A percentile compares a stretch with the other conserved stretches of the same genome.
Evolutionary conservation across 2,797 vertebrate genomes (phyloP).

Genomic region (Coregonus ussuriensis): DNA sequence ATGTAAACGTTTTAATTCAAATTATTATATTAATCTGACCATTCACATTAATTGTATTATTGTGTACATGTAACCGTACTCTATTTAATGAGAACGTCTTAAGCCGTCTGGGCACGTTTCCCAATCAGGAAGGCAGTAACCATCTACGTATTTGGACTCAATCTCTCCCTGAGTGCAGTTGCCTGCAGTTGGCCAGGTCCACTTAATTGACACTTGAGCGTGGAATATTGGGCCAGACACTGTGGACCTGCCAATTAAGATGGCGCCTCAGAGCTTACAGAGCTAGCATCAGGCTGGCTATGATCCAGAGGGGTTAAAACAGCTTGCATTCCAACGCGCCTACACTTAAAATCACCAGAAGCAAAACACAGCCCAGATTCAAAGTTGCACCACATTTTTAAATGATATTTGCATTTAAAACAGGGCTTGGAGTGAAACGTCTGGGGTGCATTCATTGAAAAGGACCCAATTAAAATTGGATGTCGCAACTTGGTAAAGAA

Average conservation of each 20-base stretch:
- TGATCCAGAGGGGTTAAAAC: constrained; percentile 16
- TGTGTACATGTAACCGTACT: too few relatives aligned
- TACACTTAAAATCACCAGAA: constrained; percentile 31
- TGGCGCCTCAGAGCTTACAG: constrained; percentile 20
- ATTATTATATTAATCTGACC: constrained; percentile 3
- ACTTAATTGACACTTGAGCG: constrained; percentile 46
- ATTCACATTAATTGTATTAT: too few relatives aligned
- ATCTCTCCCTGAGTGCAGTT: constrained; percentile 12
- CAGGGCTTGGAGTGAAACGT: neutral
- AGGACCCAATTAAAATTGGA: neutral
- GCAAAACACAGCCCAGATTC: constrained; percentile 34
- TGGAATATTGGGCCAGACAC: constrained; percentile 26
- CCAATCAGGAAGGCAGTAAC: neutral
- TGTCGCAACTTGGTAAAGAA: too few relatives aligned
- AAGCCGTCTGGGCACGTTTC: neutral
- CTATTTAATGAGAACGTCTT: neutral
- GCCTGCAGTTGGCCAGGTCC: constrained; percentile 22
- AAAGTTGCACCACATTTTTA: constrained; percentile 5
- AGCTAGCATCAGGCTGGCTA: constrained; percentile 15
- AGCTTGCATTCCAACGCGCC: constrained; percentile 21
- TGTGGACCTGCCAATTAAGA: constrained; percentile 28
- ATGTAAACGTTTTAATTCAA: constrained; percentile 29
- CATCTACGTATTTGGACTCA: constrained; percentile 31
- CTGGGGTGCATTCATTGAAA: neutral
- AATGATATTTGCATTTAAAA: neutral